phyloP scores from a whole-genome alignment of 2,113 vertebrate genomes.

The Puntigrus tetrazona region DNA sequence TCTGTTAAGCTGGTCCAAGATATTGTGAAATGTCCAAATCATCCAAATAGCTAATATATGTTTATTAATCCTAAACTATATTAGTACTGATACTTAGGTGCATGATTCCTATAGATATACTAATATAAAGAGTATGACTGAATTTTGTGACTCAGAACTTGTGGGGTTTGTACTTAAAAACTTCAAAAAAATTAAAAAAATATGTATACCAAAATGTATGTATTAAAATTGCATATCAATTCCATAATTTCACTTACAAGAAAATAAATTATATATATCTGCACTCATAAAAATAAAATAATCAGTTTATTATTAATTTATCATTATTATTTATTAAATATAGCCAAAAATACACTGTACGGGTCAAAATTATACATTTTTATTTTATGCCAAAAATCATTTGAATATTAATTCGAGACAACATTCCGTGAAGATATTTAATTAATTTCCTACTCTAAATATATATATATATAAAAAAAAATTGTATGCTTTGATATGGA shows the following conservation, averaged over 20 bases:
- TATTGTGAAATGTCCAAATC: not conserved
- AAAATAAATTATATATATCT: too few relatives aligned
- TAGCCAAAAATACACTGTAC: too few relatives aligned
- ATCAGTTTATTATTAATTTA: too few relatives aligned
- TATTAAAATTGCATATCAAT: not conserved
- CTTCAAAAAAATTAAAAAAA: not conserved
- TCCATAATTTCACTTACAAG: not conserved
- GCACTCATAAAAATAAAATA: too few relatives aligned
- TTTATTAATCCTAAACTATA: not conserved
- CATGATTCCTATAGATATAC: not conserved
- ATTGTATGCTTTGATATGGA: too few relatives aligned
- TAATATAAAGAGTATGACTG: not conserved
- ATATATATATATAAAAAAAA: too few relatives aligned
- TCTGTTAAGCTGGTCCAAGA: not conserved
- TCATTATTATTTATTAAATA: too few relatives aligned
- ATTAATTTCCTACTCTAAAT: too few relatives aligned
- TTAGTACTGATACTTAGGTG: not conserved
- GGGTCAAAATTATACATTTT: too few relatives aligned
- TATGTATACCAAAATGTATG: not conserved
- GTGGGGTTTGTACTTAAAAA: not conserved
- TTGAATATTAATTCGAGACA: too few relatives aligned
- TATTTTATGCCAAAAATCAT: too few relatives aligned
- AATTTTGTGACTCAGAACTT: not conserved
- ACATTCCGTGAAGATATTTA: too few relatives aligned
- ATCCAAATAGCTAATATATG: not conserved